Evolutionary conservation across 2,797 vertebrate genomes (phyloP), one percentile per base, ranked within the genome.

Genomic region (Mycteria americana): DNA sequence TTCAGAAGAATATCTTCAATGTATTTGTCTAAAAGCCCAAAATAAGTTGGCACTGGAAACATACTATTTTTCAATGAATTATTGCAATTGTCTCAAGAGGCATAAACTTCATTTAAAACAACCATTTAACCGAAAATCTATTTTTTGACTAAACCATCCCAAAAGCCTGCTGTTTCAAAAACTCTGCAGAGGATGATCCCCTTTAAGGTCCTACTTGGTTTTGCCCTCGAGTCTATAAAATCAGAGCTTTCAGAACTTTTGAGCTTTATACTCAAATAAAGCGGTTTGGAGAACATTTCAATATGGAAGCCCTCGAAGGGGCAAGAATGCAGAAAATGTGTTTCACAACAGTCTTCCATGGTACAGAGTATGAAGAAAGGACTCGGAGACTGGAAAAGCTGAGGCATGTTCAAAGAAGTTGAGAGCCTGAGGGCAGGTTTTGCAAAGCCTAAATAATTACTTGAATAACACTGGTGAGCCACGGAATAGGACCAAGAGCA

Each of bases 331-430:
- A 93, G 94, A 97, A 97, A 97, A 94, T 72, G 83, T 87, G 92
- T 97, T 95, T 96, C 95, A 93, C 92, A 97, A 95, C 60, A 94
- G 78, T 25, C 86, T 94, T 95, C 93, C 85, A 87, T 72, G 88
- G 67, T 95, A 92, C 81, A 84, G 91, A 90, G 85, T 56, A 90
- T 95, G 88, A 96, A 95, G 81, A 94, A 96, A 95, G 68, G 78
- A 92, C 83, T 90, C 12, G 1, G 46, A 92, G 89, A 41, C 88
- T 96, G 94, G 95, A 95, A 96, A 95, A 96, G 84, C 80, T 93
- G 90, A 97, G 95, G 82, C 93, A 95, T 91, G 77, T 96, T 97
- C 95, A 97, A 95, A 97, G 96, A 93, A 95, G 92, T 25, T 43
- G 53, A 57, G 51, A 91, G 91, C 94, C 93, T 6, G 53, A 92